Evolutionary conservation across 2,888 invertebrate species (phyloP).

Genomic region (Mycogona germanica): DNA sequence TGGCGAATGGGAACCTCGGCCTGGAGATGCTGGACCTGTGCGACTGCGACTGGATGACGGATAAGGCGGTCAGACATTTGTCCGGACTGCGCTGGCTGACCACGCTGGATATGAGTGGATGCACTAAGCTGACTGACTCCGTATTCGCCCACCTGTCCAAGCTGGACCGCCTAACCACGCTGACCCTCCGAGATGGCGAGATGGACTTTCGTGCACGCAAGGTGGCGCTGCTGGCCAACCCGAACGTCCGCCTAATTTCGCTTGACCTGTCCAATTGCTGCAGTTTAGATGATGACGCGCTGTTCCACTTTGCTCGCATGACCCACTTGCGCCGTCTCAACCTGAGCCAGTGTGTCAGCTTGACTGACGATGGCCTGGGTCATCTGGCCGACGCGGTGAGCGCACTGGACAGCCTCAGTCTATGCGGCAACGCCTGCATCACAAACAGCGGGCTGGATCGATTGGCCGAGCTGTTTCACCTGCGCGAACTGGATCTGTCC

Average conservation of each 20-base stretch:
- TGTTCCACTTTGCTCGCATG: slow-evolving; percentile 77
- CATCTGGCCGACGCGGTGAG: slow-evolving; percentile 82
- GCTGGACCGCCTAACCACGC: slow-evolving; percentile 66
- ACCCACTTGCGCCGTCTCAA: slow-evolving; percentile 71
- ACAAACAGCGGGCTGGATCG: slow-evolving; percentile 79
- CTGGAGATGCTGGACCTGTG: slow-evolving; percentile 78
- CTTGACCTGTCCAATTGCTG: no score
- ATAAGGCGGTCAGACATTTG: slow-evolving; percentile 76
- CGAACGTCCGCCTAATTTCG: slow-evolving; percentile 70
- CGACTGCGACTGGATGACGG: slow-evolving; percentile 88
- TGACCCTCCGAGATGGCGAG: no score
- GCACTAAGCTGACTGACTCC: slow-evolving; percentile 85
- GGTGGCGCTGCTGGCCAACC: slow-evolving; percentile 78
- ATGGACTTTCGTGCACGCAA: slow-evolving; percentile 64
- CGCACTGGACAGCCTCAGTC: slow-evolving; percentile 60
- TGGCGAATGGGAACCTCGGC: slow-evolving; percentile 44
- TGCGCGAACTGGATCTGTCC: slow-evolving; percentile 66
- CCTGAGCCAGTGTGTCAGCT: slow-evolving; percentile 82
- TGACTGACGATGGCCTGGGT: slow-evolving; percentile 83
- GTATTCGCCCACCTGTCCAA: slow-evolving; percentile 77
- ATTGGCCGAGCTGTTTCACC: no score
- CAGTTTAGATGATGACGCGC: slow-evolving; percentile 82
- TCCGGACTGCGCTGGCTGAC: slow-evolving; percentile 61
- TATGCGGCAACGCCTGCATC: slow-evolving; percentile 88
- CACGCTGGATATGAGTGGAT: slow-evolving; percentile 85